Evolutionary conservation across 2,113 vertebrate species (phyloP).

Genomic region (Chinchilla lanigera): DNA sequence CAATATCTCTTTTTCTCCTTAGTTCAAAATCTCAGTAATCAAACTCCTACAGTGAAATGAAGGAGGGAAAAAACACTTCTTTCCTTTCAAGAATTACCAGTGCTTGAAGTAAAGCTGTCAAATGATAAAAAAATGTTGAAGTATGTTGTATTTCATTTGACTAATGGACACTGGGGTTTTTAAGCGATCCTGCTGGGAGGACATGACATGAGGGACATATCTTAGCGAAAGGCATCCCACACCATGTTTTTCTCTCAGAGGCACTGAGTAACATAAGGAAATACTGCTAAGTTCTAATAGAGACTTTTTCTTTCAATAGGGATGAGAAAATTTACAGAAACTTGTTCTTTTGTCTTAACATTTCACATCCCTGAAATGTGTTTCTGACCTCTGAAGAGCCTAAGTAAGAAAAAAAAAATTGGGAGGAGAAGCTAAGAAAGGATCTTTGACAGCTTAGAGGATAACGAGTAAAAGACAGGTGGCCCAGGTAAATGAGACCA

Average conservation of each 20-base stretch:
- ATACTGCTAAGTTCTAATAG: neutral
- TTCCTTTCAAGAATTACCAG: neutral
- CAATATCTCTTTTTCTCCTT: neutral
- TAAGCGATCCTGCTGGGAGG: neutral
- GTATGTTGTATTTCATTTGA: neutral
- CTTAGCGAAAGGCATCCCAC: neutral
- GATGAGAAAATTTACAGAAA: neutral
- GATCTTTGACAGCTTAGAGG: slow-evolving; percentile 6
- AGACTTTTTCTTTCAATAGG: neutral
- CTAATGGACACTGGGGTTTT: neutral
- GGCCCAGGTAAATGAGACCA: neutral
- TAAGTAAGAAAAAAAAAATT: neutral
- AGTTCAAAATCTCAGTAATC: neutral
- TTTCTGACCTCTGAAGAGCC: neutral
- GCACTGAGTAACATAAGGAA: neutral
- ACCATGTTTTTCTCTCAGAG: neutral
- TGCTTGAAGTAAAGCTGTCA: neutral
- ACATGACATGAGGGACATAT: neutral
- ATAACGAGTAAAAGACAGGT: neutral
- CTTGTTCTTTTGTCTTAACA: slow-evolving; percentile 2
- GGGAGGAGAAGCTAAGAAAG: neutral
- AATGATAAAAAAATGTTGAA: neutral
- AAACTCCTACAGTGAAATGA: neutral
- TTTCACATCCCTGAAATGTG: slow-evolving; percentile 18
- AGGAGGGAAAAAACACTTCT: neutral